Conservation (phyloP, 2,888 invertebrate species). For the Sisyra terminalis region DNA sequence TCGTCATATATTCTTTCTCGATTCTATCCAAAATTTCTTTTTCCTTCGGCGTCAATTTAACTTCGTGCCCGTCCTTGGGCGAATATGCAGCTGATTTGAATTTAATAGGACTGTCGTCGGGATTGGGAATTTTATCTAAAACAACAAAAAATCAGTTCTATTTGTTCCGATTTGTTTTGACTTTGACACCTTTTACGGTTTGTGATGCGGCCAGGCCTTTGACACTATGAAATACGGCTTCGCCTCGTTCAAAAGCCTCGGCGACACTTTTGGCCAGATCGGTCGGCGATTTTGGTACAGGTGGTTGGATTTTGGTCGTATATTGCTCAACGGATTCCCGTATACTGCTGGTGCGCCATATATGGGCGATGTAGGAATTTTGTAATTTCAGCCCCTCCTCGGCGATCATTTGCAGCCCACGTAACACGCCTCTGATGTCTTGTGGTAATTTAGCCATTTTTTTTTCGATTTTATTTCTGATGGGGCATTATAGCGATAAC, state of each 20-base stretch:
- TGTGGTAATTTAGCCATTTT: constrained; percentile 22
- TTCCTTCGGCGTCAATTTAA: constrained; percentile 31
- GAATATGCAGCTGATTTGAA: background rate
- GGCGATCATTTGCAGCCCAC: constrained; percentile 49
- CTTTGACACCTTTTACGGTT: too few species aligned
- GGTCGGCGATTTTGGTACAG: constrained; percentile 10
- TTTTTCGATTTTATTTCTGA: constrained; percentile 1
- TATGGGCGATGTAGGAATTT: constrained; percentile 36
- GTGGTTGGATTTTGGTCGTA: constrained; percentile 7
- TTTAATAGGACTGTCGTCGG: background rate
- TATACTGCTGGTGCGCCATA: constrained; percentile 52
- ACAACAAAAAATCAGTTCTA: background rate
- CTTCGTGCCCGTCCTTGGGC: constrained; percentile 17
- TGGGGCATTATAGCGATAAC: too few species aligned
- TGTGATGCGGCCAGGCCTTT: constrained; percentile 34
- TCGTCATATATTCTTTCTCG: constrained; percentile 31
- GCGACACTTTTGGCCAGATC: constrained; percentile 28
- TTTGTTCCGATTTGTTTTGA: background rate
- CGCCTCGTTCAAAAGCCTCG: constrained; percentile 43
- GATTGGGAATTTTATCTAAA: background rate
- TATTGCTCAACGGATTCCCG: constrained; percentile 18
- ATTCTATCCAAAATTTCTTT: constrained; percentile 29
- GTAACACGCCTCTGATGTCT: constrained; percentile 48
- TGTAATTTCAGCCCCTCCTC: constrained; percentile 50
- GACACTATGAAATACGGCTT: constrained; percentile 55